Conservation (phyloP, 1,140 invertebrate species). For the Sitobion miscanthi region DNA sequence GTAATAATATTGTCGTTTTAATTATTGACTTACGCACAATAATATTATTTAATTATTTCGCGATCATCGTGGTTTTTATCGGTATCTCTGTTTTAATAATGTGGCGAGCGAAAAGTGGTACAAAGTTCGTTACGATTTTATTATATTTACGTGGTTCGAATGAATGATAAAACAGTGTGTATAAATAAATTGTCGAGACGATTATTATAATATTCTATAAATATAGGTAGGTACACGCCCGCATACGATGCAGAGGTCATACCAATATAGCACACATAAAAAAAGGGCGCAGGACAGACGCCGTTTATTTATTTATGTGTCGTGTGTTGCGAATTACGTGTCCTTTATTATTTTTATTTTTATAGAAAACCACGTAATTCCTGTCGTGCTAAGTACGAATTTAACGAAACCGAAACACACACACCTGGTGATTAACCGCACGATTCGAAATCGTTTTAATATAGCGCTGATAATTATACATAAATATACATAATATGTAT, state of each 20-base stretch:
- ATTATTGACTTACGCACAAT: no score
- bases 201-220: slow-evolving; percentile 4
- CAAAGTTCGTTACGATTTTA: background rate
- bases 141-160: background rate
- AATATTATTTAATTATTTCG: background rate
- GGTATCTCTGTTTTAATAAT: background rate
- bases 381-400: background rate
- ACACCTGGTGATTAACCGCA: background rate
- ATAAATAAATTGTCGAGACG: background rate
- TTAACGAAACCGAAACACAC: background rate
- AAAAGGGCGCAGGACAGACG: background rate
- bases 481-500: background rate
- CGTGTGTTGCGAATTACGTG: background rate
- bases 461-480: background rate
- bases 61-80: background rate
- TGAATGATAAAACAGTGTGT: background rate
- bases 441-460: background rate
- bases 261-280: background rate
- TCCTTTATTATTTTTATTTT: background rate
- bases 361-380: background rate
- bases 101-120: background rate
- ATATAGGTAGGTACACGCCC: background rate
- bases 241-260: background rate
- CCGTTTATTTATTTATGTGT: background rate
- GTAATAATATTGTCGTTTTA: no score